Evolutionary conservation across 2,797 vertebrate genomes (phyloP).

Genomic region (Holocentrus rufus): DNA sequence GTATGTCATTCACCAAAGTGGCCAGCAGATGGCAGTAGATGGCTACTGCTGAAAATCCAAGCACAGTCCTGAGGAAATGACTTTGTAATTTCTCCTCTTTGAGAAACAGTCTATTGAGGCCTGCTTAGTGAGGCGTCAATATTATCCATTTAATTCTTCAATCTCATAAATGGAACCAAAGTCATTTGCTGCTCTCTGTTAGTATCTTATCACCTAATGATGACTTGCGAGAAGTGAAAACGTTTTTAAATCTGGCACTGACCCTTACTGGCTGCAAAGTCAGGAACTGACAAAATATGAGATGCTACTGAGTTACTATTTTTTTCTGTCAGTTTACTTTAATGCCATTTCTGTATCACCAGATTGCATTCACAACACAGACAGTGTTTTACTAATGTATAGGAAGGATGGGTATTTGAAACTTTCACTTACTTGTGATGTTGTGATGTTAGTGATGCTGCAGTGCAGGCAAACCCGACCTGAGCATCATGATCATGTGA

Average conservation of each 20-base stretch:
- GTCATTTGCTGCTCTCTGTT: neutral
- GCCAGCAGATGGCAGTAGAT: constrained; percentile 75
- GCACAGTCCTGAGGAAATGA: neutral
- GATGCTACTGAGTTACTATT: too few relatives aligned
- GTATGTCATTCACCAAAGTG: constrained; percentile 18
- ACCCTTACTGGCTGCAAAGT: too few relatives aligned
- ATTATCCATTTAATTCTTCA: neutral
- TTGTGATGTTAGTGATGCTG: too few relatives aligned
- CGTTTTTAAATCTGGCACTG: too few relatives aligned
- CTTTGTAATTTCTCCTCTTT: neutral
- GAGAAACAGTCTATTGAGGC: neutral
- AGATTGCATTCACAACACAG: neutral
- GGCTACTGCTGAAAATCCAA: neutral
- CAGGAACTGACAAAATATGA: too few relatives aligned
- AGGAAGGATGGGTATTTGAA: too few relatives aligned
- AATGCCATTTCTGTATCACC: too few relatives aligned
- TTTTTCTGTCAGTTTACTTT: too few relatives aligned
- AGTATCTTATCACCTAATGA: neutral
- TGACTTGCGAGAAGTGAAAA: neutral
- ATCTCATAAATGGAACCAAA: neutral
- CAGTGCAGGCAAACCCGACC: too few relatives aligned
- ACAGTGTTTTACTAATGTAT: neutral
- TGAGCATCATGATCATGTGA: too few relatives aligned
- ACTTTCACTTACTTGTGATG: too few relatives aligned
- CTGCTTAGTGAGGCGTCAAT: neutral